A percentile compares a stretch with the other conserved stretches of the same genome.
phyloP scores from a whole-genome alignment of 1,140 invertebrate genomes.

The Trachelipus rathkii region DNA sequence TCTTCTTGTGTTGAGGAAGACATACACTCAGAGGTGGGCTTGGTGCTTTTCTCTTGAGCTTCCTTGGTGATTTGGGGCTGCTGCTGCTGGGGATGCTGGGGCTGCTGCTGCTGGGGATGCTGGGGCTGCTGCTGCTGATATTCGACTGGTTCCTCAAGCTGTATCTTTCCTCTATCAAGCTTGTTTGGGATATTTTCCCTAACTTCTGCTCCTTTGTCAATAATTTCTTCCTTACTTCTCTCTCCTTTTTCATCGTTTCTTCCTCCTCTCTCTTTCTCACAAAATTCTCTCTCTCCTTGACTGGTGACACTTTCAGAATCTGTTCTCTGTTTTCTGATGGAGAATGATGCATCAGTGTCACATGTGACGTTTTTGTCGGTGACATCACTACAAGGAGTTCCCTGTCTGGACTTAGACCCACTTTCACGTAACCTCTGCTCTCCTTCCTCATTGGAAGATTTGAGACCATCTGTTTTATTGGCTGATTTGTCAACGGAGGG shows the following conservation, averaged over 20 bases:
- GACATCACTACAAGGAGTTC: conserved; percentile 36
- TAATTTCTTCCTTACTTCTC: conserved; percentile 35
- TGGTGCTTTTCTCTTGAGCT: conserved; percentile 23
- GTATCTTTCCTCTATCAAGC: conserved; percentile 32
- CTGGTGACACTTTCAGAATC: not conserved
- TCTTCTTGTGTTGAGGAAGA: conserved; percentile 28
- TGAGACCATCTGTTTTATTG: conserved; percentile 12
- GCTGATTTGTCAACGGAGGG: conserved; percentile 30
- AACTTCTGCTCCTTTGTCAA: conserved; percentile 11
- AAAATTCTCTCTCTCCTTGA: conserved; percentile 27
- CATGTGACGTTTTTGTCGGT: conserved; percentile 30
- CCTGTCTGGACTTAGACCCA: conserved; percentile 36
- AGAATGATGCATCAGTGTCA: conserved; percentile 34
- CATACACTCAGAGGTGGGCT: conserved; percentile 18
- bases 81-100: too few species aligned
- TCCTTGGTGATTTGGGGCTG: conserved; percentile 26
- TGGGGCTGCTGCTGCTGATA: not conserved
- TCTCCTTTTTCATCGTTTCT: conserved; percentile 34
- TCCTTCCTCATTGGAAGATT: conserved; percentile 24
- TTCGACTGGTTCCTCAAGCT: conserved; percentile 35
- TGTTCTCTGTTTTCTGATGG: not conserved
- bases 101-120: too few species aligned
- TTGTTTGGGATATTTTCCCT: conserved; percentile 7
- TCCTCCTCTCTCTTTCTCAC: conserved; percentile 26
- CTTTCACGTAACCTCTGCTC: conserved; percentile 35